phyloP scores from a whole-genome alignment of 2,888 invertebrate species.

The Octonoba sinensis region DNA sequence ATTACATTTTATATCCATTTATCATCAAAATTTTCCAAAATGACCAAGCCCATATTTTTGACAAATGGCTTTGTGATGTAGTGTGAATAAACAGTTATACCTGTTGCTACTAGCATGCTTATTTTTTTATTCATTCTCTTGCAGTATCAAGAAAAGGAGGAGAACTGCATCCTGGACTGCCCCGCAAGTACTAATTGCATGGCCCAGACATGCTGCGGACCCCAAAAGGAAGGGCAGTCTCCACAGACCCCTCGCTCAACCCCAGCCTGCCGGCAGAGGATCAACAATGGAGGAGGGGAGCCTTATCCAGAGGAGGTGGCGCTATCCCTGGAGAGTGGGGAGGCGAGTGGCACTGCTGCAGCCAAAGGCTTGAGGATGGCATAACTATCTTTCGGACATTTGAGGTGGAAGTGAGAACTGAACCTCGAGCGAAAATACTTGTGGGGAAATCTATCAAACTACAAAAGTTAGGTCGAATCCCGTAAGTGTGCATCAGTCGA shows the following conservation, averaged over 20 bases:
- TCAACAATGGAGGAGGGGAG: constrained; percentile 41
- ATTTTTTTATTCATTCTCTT: neutral
- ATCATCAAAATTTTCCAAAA: no score
- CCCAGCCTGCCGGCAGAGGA: constrained; percentile 38
- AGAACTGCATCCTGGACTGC: constrained; percentile 63
- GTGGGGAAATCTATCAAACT: no score
- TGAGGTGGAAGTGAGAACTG: no score
- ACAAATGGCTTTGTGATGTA: no score
- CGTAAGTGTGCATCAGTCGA: no score
- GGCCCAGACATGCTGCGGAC: constrained; percentile 64
- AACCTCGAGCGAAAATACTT: no score
- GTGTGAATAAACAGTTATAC: no score
- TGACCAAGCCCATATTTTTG: no score
- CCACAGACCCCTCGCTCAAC: constrained; percentile 54
- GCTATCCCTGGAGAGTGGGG: constrained; percentile 35
- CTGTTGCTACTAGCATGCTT: no score
- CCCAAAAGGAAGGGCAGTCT: constrained; percentile 62
- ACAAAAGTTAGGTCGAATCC: no score
- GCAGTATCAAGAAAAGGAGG: constrained; percentile 57
- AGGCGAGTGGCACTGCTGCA: constrained; percentile 10
- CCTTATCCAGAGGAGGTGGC: constrained; percentile 39
- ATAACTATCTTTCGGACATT: no score
- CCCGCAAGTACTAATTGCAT: constrained; percentile 63
- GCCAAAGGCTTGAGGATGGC: constrained; percentile 10
- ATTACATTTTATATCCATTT: no score